Base-by-base conservation (phyloP, 2,113 vertebrate species). In the Brachypteracias leptosomus region DNA sequence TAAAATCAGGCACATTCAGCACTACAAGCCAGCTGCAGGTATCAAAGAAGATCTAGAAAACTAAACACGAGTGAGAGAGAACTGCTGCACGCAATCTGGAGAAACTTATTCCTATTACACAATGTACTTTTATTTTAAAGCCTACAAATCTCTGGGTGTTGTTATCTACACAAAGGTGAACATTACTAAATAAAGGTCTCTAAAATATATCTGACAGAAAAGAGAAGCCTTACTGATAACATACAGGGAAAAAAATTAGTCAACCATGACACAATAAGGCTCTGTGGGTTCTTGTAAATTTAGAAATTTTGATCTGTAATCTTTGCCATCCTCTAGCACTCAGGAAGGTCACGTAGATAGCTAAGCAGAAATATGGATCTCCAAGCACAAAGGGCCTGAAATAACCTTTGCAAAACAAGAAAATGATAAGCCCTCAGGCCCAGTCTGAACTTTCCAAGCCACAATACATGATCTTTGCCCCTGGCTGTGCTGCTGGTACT, bases 381-480 rank as follows among this genome's bases (percentile, higher is more conserved):
- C 70, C 28, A 84, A 29, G 70, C 20, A 71, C 31, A 33, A 81
- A 62, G 31, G 9, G 13, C 28, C 42, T 54, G 44, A 59, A 75
- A 38, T 38, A 59, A 82, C 33, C n/a, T 55, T 38, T 33, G 40
- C 11, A 33, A 74, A 86, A 49, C 7, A 54, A 24, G 29, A 4
- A 11, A 28, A 35, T 3, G 21, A 36, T 13, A 38, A 92, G 31
- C 25, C 11, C 25, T 44, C 46, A 57, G 16, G 36, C 5, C 16
- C 44, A 28, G 25, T 16, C 58, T 35, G 24, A 72, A n/a, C 72
- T 83, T 42, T 29, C 33, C 33, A 19, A 42, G 35, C 26, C 25
- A 8, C 9, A 9, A 55, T 2, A 12, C 33, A 6, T 0, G 19
- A 21, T 13, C 26, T 6, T 9, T 38, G 16, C 14, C 57, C 16